These are phyloP conservation scores for Naso thynnoides DNA, from an alignment of 2,797 vertebrate genomes.

Conservation along the genomic window DNA sequence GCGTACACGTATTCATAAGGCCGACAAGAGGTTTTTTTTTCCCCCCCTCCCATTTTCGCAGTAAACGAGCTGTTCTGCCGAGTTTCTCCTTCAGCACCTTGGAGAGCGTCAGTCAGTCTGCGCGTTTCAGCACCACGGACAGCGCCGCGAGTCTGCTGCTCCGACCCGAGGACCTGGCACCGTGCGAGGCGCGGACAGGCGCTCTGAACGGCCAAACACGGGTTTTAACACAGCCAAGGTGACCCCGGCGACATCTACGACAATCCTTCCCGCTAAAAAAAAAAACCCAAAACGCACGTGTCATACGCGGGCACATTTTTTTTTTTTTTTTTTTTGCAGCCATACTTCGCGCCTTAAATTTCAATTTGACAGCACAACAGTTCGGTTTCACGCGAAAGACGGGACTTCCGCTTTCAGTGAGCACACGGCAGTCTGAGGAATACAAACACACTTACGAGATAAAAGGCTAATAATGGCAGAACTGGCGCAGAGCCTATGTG, in stretches of 20 bases:
- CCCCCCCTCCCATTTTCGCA: neutral
- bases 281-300: no score
- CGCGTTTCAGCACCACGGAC: conserved; percentile 54
- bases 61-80: neutral
- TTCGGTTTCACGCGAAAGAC: neutral
- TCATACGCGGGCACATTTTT: no score
- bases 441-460: neutral
- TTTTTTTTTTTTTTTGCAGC: no score
- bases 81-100: conserved; percentile 47
- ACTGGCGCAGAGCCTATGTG: no score
- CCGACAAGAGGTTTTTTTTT: neutral
- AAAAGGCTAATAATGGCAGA: no score
- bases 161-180: neutral
- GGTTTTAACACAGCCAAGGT: neutral
- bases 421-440: neutral
- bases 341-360: neutral
- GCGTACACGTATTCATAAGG: neutral
- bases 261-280: neutral
- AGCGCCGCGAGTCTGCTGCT: conserved; percentile 4
- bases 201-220: neutral
- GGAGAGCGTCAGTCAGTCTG: no score
- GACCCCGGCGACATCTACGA: neutral
- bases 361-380: neutral
- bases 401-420: neutral
- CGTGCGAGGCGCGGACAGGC: neutral